These are phyloP conservation scores for Pycnonotus jocosus DNA, from an alignment of 2,113 vertebrate genomes.

Conservation along the genomic window DNA sequence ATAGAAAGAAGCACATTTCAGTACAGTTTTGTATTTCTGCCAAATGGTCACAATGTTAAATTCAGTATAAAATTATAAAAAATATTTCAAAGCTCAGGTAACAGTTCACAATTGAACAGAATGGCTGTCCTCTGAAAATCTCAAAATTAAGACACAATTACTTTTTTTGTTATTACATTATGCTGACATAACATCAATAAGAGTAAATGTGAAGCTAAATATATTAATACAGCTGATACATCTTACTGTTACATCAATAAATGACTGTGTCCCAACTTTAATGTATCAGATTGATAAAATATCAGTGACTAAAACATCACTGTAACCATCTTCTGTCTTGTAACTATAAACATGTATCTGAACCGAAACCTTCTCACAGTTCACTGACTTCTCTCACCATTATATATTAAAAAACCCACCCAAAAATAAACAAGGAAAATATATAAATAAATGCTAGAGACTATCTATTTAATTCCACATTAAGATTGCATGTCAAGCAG, in stretches of 20 bases:
- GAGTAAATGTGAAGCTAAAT: neutral
- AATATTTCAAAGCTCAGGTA: neutral
- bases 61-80: neutral
- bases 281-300: neutral
- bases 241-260: neutral
- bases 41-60: neutral
- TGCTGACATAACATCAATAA: neutral
- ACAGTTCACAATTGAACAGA: accelerated
- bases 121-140: neutral
- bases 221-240: neutral
- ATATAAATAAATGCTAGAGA: neutral
- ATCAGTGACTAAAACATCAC: neutral
- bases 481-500: neutral
- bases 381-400: neutral
- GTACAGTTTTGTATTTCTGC: neutral
- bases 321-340: neutral
- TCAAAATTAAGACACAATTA: neutral
- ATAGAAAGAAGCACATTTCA: neutral
- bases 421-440: no score
- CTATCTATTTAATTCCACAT: neutral
- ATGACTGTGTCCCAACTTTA: neutral
- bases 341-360: neutral
- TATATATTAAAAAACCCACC: neutral
- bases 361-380: neutral
- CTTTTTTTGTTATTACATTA: neutral